Evolutionary conservation across 1,140 invertebrate species (phyloP), one percentile per base, ranked within the genome.

Genomic region (Dreissena polymorpha): DNA sequence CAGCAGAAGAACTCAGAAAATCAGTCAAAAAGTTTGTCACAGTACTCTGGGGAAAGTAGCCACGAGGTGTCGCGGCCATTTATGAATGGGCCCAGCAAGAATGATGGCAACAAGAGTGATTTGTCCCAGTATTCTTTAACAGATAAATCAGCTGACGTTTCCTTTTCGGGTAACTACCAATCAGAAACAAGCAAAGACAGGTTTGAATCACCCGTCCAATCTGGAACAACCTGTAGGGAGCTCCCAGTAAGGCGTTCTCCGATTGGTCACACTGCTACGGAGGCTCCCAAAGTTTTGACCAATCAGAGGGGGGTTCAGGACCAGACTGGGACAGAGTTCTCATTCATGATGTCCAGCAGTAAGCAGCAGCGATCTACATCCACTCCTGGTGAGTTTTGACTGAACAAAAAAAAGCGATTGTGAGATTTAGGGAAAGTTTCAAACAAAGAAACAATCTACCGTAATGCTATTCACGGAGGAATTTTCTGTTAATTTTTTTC

Each of bases 161-260:
- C 78, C 29, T 57, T 78, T 64, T 39, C 76, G 23, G 73, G n/a
- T n/a, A 82, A 68, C 29, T 25, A 72, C 53, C 57, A 82, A 74
- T 82, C 79, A 65, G 60, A 68, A 12, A 72, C 25, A 5, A 13
- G 8, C 0, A 67, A 55, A 74, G 14, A 67, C 50, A 55, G 63
- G 51, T 50, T 50, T 82, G 71, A 82, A n/a, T 74, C 18, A 21
- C 70, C 71, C 27, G 23, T 74, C 70, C 79, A 82, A 68, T 82
- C 79, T 73, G 79, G 70, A 29, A 82, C 70, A 51, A 82, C 60
- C 21, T 74, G 70, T 68, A 10, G 67, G 23, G 70, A 14, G 57
- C 55, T 74, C 1, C 79, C 71, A 27, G 70, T 82, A 25, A 86
- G 87, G 63, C 73, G 68, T n/a, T 86, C 87, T 23, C 87, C 87